phyloP scores from a whole-genome alignment of 2,113 vertebrate genomes.

The Prionailurus viverrinus region DNA sequence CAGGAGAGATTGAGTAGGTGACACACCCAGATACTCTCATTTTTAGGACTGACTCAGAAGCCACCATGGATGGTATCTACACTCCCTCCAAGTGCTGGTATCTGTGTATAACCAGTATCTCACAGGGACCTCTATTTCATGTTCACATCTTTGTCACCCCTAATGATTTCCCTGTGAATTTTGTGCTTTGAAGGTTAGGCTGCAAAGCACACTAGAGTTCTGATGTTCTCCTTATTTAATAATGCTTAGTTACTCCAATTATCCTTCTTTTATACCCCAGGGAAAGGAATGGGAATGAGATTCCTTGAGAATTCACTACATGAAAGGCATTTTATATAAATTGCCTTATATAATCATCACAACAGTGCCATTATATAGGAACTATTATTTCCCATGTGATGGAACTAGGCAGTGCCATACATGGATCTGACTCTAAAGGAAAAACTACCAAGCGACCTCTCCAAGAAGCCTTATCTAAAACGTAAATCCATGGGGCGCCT shows the following conservation, averaged over 20 bases:
- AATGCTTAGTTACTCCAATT: conserved; percentile 24
- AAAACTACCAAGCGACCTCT: neutral
- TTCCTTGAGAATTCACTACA: conserved; percentile 7
- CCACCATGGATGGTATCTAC: neutral
- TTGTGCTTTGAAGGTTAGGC: neutral
- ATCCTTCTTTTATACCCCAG: conserved; percentile 21
- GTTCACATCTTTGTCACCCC: neutral
- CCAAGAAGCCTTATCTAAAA: conserved; percentile 58
- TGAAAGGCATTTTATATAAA: conserved; percentile 39
- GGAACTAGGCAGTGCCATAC: neutral
- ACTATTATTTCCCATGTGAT: conserved; percentile 12
- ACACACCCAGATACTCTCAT: neutral
- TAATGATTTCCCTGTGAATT: conserved; percentile 1
- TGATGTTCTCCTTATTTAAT: conserved; percentile 26
- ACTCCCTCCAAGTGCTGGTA: neutral
- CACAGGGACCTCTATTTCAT: conserved; percentile 1
- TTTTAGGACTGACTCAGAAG: conserved; percentile 11
- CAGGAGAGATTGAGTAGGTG: neutral
- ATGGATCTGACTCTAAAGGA: neutral
- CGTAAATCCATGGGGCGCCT: too few relatives aligned
- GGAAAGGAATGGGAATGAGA: conserved; percentile 49
- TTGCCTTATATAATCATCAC: conserved; percentile 30
- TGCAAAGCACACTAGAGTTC: neutral
- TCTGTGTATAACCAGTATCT: conserved; percentile 17
- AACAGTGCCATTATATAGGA: neutral